Percentiles rank a stretch among this genome's conserved stretches.
Conservation (phyloP, 92 coral and sea anemone genomes). For the Zoanthus solanderi region DNA sequence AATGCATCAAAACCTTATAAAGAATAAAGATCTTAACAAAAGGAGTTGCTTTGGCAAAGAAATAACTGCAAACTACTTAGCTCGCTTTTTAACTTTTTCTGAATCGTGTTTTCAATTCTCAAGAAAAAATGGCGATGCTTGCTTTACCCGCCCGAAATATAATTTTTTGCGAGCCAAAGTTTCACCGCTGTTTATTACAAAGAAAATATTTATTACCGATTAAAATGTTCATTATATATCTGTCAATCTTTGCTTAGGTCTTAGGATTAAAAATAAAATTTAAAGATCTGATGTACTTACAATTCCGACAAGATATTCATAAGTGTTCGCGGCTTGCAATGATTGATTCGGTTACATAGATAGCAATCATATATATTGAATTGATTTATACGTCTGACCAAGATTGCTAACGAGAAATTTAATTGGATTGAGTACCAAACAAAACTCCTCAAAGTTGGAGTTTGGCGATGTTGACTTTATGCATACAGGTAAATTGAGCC, state of each 20-base stretch:
- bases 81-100: too few species aligned
- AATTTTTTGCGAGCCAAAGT: neutral
- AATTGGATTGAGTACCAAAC: neutral
- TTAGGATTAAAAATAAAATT: neutral
- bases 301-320: conserved; percentile 1
- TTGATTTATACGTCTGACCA: neutral
- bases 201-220: conserved; percentile 5
- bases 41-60: too few species aligned
- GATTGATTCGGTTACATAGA: conserved; percentile 13
- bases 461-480: neutral
- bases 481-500: neutral
- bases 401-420: neutral
- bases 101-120: too few species aligned
- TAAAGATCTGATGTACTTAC: neutral
- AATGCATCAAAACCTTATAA: too few species aligned
- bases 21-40: too few species aligned
- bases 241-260: neutral
- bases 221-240: conserved; percentile 17
- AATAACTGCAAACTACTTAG: too few species aligned
- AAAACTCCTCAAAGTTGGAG: neutral
- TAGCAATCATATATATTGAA: conserved; percentile 13
- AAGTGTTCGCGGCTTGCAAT: conserved; percentile 4
- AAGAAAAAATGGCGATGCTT: too few species aligned
- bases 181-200: neutral
- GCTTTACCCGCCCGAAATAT: neutral